Evolutionary conservation across 2,888 invertebrate species (phyloP).

Genomic region (Xylocampa areola): DNA sequence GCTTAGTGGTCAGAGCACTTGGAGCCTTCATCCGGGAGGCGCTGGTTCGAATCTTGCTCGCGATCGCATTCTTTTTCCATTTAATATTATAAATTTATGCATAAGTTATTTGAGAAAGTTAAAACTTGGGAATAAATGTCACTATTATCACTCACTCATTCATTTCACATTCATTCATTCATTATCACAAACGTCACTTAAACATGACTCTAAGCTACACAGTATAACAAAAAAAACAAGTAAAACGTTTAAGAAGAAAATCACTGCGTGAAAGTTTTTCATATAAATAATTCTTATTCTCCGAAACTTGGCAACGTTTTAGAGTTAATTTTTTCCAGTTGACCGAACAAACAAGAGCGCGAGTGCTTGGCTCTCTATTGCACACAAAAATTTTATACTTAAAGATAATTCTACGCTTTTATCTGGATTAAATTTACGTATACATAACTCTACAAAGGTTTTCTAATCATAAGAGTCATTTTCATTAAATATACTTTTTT

Average conservation of each 20-base stretch:
- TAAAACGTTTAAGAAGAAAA: conserved; percentile 12
- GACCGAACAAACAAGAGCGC: conserved; percentile 29
- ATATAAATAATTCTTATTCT: conserved; percentile 16
- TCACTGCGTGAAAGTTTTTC: conserved; percentile 11
- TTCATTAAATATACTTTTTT: conserved; percentile 36
- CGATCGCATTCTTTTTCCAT: no score
- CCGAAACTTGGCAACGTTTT: conserved; percentile 39
- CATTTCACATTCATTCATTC: no score
- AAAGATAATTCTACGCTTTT: conserved; percentile 34
- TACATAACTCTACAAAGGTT: conserved; percentile 19
- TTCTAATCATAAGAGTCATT: conserved; percentile 31
- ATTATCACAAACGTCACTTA: no score
- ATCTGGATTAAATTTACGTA: conserved; percentile 37
- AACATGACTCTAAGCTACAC: background rate
- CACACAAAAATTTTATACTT: conserved; percentile 5
- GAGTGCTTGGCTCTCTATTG: conserved; percentile 18
- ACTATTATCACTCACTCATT: no score
- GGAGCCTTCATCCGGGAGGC: no score
- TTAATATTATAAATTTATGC: no score
- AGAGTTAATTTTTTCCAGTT: conserved; percentile 36
- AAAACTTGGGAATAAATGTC: no score
- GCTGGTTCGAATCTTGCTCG: no score
- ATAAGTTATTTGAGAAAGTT: no score
- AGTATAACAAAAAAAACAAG: conserved; percentile 5
- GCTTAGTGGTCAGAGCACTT: no score